Conservation (phyloP, 2,113 vertebrate species). For the Bubalus kerabau region DNA sequence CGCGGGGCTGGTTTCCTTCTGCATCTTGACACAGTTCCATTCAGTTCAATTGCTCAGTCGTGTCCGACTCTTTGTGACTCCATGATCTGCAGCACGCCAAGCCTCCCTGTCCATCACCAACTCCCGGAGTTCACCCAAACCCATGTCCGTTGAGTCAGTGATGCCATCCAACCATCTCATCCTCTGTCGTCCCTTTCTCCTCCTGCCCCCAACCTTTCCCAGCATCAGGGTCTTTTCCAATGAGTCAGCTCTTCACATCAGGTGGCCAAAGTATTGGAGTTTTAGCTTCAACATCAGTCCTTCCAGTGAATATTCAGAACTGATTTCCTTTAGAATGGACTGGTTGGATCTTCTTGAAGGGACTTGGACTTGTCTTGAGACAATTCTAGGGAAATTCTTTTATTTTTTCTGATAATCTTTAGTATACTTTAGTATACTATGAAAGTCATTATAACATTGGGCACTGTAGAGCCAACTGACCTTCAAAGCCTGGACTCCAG, state of each 20-base stretch:
- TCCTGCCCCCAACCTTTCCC: not conserved
- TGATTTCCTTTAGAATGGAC: not conserved
- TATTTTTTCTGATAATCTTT: not conserved
- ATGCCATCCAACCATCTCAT: not conserved
- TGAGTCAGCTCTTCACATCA: not conserved
- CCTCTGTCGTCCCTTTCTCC: not conserved
- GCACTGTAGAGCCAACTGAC: not conserved
- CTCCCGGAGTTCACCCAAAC: fast-evolving
- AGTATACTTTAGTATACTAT: not conserved
- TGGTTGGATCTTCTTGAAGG: not conserved
- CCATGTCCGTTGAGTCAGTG: fast-evolving
- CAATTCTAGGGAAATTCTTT: not conserved
- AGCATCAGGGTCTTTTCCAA: not conserved
- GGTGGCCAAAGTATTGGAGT: not conserved
- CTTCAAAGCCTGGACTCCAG: not conserved
- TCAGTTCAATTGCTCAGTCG: not conserved
- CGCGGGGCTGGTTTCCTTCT: not conserved
- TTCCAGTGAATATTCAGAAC: not conserved
- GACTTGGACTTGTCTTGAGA: not conserved
- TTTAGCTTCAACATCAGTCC: not conserved
- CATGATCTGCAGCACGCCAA: fast-evolving
- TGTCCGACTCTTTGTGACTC: fast-evolving
- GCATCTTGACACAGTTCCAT: not conserved
- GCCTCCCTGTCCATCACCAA: not conserved
- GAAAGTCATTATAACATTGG: not conserved